Evolutionary conservation across 2,888 invertebrate genomes (phyloP).

Genomic region (Diarsia brunnea): DNA sequence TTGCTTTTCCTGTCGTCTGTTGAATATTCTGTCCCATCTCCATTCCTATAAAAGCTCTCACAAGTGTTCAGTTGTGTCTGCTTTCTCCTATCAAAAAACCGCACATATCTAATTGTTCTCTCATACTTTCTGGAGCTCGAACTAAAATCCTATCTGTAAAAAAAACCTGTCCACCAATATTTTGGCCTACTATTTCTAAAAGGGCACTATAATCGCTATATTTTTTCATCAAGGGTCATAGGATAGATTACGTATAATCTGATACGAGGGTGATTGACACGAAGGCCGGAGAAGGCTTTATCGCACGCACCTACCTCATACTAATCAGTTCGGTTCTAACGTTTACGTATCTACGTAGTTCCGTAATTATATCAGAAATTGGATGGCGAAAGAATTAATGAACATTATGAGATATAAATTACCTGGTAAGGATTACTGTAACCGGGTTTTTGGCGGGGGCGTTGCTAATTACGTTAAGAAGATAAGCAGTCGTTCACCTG

Average conservation of each 20-base stretch:
- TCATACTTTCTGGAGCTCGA: neutral
- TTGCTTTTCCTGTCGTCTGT: neutral
- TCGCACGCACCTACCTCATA: constrained; percentile 24
- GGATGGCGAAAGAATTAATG: constrained; percentile 1
- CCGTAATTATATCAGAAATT: constrained; percentile 15
- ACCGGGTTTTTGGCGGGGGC: neutral
- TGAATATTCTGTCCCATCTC: neutral
- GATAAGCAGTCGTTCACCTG: neutral
- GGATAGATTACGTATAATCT: constrained; percentile 41
- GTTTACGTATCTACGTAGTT: constrained; percentile 10
- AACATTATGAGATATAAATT: constrained; percentile 22
- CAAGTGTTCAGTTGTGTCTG: neutral
- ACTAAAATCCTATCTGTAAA: neutral
- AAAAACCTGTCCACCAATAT: neutral
- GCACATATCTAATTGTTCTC: neutral
- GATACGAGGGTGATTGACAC: constrained; percentile 48
- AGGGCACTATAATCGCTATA: neutral
- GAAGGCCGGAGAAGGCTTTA: constrained; percentile 33
- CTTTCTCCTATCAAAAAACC: neutral
- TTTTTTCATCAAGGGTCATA: constrained; percentile 12
- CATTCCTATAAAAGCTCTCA: neutral
- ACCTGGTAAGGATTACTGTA: constrained; percentile 2
- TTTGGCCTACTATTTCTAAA: neutral
- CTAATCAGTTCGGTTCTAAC: constrained; percentile 8
- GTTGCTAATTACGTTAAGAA: constrained; percentile 10